Conservation (phyloP, 1,140 invertebrate genomes). For the Acromyrmex heyeri region DNA sequence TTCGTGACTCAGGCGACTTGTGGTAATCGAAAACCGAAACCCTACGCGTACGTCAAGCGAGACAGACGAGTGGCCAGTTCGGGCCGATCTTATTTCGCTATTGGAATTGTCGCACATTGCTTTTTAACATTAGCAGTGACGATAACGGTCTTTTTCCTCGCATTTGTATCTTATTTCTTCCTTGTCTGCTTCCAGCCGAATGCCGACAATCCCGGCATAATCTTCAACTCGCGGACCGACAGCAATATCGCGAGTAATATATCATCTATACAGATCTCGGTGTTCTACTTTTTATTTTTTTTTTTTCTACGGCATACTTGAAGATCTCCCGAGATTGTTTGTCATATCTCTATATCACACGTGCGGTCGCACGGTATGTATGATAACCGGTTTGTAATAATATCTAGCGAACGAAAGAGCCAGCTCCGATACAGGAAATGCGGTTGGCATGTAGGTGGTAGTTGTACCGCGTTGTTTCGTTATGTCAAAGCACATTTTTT, state of each 20-base stretch:
- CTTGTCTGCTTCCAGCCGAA: slow-evolving; percentile 1
- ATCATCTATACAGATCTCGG: slow-evolving; percentile 4
- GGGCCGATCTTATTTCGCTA: slow-evolving; percentile 34
- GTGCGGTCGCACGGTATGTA: slow-evolving; percentile 74
- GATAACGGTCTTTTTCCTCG: background rate
- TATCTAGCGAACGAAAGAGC: slow-evolving; percentile 63
- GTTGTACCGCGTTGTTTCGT: background rate
- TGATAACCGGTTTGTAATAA: slow-evolving; percentile 81
- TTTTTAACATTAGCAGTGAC: background rate
- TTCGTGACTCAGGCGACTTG: slow-evolving; percentile 56
- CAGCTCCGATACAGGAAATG: slow-evolving; percentile 50
- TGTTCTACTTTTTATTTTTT: background rate
- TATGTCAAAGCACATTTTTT: background rate
- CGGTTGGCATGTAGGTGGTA: background rate
- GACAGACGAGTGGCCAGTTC: slow-evolving; percentile 15
- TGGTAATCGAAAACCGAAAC: slow-evolving; percentile 81
- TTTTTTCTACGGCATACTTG: background rate
- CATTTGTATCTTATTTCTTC: background rate
- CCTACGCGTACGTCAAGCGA: slow-evolving; percentile 66
- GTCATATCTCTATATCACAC: slow-evolving; percentile 5
- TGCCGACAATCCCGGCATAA: background rate
- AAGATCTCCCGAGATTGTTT: slow-evolving; percentile 20
- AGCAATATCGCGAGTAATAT: slow-evolving; percentile 1
- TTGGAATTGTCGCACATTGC: slow-evolving; percentile 5
- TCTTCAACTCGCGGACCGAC: background rate